Conservation (phyloP, 1,140 invertebrate genomes). For the Drosophila funebris region DNA sequence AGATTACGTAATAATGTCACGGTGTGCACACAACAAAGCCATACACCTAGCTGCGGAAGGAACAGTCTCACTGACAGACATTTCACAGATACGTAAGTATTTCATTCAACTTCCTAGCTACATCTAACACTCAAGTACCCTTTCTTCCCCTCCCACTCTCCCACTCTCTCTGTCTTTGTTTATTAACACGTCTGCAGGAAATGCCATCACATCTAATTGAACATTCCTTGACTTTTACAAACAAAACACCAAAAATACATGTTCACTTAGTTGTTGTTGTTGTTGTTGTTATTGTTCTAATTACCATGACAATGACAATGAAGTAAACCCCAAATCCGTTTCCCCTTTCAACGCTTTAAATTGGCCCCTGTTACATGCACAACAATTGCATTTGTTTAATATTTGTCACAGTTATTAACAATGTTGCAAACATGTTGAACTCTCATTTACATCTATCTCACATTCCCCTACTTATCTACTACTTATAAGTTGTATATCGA, state of each 20-base stretch:
- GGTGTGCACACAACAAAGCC: slow-evolving; percentile 84
- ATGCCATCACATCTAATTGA: slow-evolving; percentile 59
- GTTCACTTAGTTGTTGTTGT: too few relatives aligned
- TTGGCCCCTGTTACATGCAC: slow-evolving; percentile 14
- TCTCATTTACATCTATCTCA: slow-evolving; percentile 17
- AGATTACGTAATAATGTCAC: slow-evolving; percentile 84
- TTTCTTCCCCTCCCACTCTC: background rate
- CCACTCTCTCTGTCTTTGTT: slow-evolving; percentile 42
- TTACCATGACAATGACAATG: slow-evolving; percentile 62
- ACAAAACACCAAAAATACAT: slow-evolving; percentile 40
- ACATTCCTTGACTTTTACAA: slow-evolving; percentile 46
- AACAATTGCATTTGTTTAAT: slow-evolving; percentile 49
- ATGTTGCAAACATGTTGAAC: slow-evolving; percentile 35
- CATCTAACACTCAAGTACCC: slow-evolving; percentile 18
- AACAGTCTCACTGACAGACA: slow-evolving; percentile 84
- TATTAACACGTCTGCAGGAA: slow-evolving; percentile 75
- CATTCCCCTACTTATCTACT: background rate
- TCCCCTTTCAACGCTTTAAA: slow-evolving; percentile 14
- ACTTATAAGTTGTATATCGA: background rate
- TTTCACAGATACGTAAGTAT: slow-evolving; percentile 83
- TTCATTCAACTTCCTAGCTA: slow-evolving; percentile 13
- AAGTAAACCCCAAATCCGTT: slow-evolving; percentile 5
- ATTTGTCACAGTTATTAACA: slow-evolving; percentile 36
- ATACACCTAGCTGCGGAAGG: slow-evolving; percentile 83
- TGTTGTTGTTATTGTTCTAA: too few relatives aligned